These are phyloP conservation scores for Parauchenoglanis punctatus DNA, from an alignment of 2,797 vertebrate genomes.

Conservation along the genomic window DNA sequence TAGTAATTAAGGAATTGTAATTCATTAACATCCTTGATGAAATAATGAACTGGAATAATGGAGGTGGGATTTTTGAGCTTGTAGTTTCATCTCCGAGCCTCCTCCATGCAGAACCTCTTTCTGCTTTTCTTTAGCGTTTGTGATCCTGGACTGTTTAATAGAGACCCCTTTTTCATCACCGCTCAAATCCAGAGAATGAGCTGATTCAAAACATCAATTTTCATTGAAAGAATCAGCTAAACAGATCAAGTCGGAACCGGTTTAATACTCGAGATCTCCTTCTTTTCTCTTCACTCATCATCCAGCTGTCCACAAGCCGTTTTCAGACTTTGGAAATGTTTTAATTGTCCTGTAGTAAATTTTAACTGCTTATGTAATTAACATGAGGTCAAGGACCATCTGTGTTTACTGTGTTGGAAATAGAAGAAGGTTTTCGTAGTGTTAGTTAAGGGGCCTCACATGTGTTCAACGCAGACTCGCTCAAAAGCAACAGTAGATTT, in stretches of 20 bases:
- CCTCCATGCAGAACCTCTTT: not conserved
- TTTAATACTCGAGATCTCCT: not conserved
- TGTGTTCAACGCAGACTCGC: not conserved
- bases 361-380: not conserved
- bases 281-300: not conserved
- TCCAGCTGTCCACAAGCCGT: not conserved
- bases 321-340: not conserved
- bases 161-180: too few relatives aligned
- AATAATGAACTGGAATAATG: not conserved
- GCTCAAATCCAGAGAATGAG: not conserved
- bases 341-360: not conserved
- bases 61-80: not conserved
- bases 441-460: not conserved
- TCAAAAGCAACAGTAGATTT: not conserved
- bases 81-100: not conserved
- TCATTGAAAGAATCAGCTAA: not conserved
- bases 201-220: not conserved
- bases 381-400: not conserved
- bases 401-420: not conserved
- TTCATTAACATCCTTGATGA: not conserved
- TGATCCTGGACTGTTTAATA: not conserved
- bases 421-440: not conserved
- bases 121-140: not conserved
- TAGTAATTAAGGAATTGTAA: not conserved
- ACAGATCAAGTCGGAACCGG: not conserved